Evolutionary conservation across 2,113 vertebrate genomes (phyloP).

Genomic region (Sinocyclocheilus maitianheensis): DNA sequence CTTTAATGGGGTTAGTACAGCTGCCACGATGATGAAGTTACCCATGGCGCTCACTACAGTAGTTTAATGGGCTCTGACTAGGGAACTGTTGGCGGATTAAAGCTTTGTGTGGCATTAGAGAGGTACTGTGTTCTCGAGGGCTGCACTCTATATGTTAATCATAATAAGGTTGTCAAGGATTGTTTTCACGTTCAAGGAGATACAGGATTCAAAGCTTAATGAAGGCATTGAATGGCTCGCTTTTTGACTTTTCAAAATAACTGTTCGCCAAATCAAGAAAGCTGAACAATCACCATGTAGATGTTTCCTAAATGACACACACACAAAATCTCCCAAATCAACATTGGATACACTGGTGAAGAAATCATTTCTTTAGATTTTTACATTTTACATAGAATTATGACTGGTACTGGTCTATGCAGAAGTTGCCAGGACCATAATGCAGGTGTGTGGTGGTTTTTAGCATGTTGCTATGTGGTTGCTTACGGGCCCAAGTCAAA

Average conservation of each 20-base stretch:
- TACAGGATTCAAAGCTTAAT: constrained; percentile 19
- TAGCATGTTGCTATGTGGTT: too few relatives aligned
- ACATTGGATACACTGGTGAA: background rate
- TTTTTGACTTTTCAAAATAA: constrained; percentile 16
- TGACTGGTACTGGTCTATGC: background rate
- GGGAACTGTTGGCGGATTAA: constrained; percentile 49
- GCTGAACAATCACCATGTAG: background rate
- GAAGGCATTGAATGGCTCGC: background rate
- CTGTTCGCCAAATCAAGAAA: background rate
- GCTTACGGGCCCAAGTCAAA: background rate
- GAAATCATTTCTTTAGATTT: background rate
- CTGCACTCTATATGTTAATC: constrained; percentile 49
- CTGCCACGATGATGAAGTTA: constrained; percentile 53
- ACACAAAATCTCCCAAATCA: background rate
- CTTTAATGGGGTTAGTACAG: constrained; percentile 61
- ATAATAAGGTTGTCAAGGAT: constrained; percentile 37
- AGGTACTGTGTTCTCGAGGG: constrained; percentile 43
- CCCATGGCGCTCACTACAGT: constrained; percentile 49
- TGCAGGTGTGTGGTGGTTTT: background rate
- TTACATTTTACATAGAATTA: background rate
- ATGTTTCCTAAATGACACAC: background rate
- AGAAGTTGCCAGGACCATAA: background rate
- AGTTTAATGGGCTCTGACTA: constrained; percentile 46
- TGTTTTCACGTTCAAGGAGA: constrained; percentile 15
- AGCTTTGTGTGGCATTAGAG: constrained; percentile 53